Conservation (phyloP, 2,113 vertebrate genomes). For the Clarias macrocephalus region DNA sequence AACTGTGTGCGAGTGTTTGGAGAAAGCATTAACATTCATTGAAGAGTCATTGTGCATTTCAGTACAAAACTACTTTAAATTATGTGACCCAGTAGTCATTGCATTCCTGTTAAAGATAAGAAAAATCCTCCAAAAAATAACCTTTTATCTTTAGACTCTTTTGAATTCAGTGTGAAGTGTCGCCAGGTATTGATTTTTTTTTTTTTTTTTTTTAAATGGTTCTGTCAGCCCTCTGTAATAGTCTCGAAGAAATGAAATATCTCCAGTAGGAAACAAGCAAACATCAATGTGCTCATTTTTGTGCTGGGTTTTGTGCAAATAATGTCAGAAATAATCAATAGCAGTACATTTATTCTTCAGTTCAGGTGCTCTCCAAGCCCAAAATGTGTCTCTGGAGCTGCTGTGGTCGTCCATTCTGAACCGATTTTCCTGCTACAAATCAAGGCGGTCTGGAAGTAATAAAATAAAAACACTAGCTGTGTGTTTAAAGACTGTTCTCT, state of each 20-base stretch:
- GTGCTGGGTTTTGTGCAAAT: neutral
- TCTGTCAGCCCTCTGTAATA: slow-evolving; percentile 1
- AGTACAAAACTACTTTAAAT: neutral
- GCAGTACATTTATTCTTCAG: neutral
- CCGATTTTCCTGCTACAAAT: neutral
- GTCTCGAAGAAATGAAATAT: neutral
- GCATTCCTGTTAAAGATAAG: neutral
- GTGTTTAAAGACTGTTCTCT: neutral
- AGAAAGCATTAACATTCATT: neutral
- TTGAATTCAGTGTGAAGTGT: neutral
- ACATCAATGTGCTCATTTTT: slow-evolving; percentile 12
- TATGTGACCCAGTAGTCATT: neutral
- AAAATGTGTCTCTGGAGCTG: neutral
- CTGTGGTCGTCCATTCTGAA: neutral
- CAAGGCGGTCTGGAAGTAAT: neutral
- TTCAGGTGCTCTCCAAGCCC: neutral
- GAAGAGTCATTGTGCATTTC: neutral
- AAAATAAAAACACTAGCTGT: slow-evolving; percentile 15
- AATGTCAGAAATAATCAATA: slow-evolving; percentile 8
- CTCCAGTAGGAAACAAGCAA: neutral
- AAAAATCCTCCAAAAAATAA: neutral
- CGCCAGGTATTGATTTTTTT: neutral
- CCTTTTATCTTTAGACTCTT: neutral
- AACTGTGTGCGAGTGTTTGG: neutral
- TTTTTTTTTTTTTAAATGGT: slow-evolving; percentile 9